phyloP scores from a whole-genome alignment of 2,797 vertebrate species.

The Picus viridis region DNA sequence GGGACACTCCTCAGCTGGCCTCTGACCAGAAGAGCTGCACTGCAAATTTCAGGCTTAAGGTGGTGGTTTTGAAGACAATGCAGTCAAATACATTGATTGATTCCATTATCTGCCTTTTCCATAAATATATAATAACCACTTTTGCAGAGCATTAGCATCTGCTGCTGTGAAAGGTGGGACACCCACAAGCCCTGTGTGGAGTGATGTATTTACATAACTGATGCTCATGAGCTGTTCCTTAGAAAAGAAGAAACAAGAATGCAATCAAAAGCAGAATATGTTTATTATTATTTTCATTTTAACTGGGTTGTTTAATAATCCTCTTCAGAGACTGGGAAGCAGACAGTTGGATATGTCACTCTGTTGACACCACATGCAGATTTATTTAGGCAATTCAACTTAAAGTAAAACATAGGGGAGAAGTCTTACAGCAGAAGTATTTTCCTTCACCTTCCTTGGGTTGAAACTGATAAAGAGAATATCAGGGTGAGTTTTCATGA shows the following conservation, averaged over 20 bases:
- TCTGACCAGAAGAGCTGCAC: neutral
- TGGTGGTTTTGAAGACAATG: conserved; percentile 21
- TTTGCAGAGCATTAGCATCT: conserved; percentile 33
- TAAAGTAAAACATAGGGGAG: neutral
- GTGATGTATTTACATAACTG: conserved; percentile 52
- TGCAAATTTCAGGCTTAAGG: neutral
- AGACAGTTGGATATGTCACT: neutral
- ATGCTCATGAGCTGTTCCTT: conserved; percentile 44
- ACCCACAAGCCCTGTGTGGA: conserved; percentile 50
- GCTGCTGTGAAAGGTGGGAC: conserved; percentile 36
- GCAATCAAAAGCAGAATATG: neutral
- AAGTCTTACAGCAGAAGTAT: neutral
- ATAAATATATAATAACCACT: conserved; percentile 30
- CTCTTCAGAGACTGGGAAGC: neutral
- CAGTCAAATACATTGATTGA: conserved; percentile 1
- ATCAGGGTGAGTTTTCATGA: neutral
- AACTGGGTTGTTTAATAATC: neutral
- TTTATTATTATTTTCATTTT: neutral
- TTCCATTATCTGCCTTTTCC: conserved; percentile 42
- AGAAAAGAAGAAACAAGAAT: conserved; percentile 19
- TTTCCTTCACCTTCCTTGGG: neutral
- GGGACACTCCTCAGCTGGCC: neutral
- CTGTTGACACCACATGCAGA: neutral
- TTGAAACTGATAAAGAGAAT: neutral
- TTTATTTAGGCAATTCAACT: neutral